These are phyloP conservation scores for Herpetotheres cachinnans DNA, from an alignment of 2,113 vertebrate species.

Conservation along the genomic window DNA sequence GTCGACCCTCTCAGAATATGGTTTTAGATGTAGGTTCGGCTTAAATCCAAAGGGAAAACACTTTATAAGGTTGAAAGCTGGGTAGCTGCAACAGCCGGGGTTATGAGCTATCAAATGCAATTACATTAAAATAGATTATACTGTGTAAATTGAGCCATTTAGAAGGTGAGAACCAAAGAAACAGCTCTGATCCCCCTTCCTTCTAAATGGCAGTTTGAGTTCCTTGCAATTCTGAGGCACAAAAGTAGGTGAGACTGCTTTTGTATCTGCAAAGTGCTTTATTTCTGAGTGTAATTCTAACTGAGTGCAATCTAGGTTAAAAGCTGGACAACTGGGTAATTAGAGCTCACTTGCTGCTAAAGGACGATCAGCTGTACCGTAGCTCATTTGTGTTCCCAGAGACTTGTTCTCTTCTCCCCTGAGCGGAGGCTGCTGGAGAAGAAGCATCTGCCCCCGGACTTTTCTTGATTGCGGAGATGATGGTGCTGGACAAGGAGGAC, in stretches of 20 bases:
- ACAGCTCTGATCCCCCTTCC: constrained; percentile 68
- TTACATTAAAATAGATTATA: constrained; percentile 82
- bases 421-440: constrained; percentile 85
- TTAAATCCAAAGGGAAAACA: constrained; percentile 83
- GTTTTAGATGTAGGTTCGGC: constrained; percentile 81
- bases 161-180: constrained; percentile 80
- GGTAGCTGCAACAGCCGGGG: constrained; percentile 73
- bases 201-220: constrained; percentile 78
- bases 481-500: constrained; percentile 99
- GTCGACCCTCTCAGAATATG: constrained; percentile 75
- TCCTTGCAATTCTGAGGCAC: constrained; percentile 77
- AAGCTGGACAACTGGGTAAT: constrained; percentile 83
- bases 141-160: constrained; percentile 81
- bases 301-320: constrained; percentile 83
- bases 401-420: constrained; percentile 68
- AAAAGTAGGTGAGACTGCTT: constrained; percentile 80
- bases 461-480: constrained; percentile 89
- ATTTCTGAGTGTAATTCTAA: constrained; percentile 80
- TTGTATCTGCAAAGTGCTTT: constrained; percentile 80
- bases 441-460: constrained; percentile 87
- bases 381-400: constrained; percentile 70
- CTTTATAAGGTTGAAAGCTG: constrained; percentile 74
- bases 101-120: constrained; percentile 81
- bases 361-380: constrained; percentile 74
- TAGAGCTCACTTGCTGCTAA: constrained; percentile 77